Evolutionary conservation across 2,797 vertebrate genomes (phyloP), one percentile per base, ranked within the genome.

Genomic region (Trematomus bernacchii): DNA sequence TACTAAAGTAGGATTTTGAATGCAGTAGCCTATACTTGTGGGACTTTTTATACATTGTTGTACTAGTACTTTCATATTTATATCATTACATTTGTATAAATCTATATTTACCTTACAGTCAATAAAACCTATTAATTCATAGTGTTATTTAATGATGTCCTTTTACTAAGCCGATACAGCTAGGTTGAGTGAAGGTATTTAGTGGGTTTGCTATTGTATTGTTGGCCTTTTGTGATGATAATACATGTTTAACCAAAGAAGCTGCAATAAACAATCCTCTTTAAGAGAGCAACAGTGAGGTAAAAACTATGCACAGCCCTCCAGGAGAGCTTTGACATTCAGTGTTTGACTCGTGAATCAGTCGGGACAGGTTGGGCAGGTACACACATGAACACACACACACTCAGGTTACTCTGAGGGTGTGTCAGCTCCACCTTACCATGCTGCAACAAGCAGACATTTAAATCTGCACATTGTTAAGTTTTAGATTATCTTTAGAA

Each of bases 331-430:
- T 62, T 3, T 50, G 42, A 73, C 77, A 70, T 46, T 65, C 61
- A 65, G 51, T 79, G 51, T 71, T 70, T 82, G 59, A 23, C 73
- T 80, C 13, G 14, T 89, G 78, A 86, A 84, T 89, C 84, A 23
- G 50, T 37, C 0, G 14, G 52, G 75, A 85, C 89, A 83, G 85
- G 87, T 86, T 64, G 85, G 87, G 85, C 92, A 92, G 78, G 92
- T 91, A 91, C 60, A 57, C 74, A 83, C 92, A 89, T 51, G 90
- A 84, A 77, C 58, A 61, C 2, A 27, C 27, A 80, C 27, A 80
- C 58, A 53, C 69, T 65, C 65, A 47, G 64, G 75, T 73, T 73
- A 72, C 76, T 66, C 46, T 65, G 71, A 76, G 82, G 90, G 92
- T 80, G 91, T 92, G 87, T 88, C 83, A 37, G 65, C n/a, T 37